A percentile compares a stretch with the other conserved stretches of the same genome.
Evolutionary conservation across 2,888 invertebrate genomes (phyloP).

Genomic region (Scaptodrosophila latifasciaeformis): DNA sequence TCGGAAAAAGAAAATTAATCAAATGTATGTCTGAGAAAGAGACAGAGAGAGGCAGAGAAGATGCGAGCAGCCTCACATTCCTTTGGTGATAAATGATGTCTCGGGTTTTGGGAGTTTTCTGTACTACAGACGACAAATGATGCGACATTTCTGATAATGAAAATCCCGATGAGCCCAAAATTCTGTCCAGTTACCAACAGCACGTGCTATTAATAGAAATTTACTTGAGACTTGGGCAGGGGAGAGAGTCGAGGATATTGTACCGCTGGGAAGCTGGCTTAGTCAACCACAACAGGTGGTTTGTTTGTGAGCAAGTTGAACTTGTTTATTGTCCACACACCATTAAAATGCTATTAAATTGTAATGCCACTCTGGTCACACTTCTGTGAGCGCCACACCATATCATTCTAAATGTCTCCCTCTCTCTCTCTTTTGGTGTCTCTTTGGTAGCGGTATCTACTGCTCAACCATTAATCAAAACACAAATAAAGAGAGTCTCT

Average conservation of each 20-base stretch:
- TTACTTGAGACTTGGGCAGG: not conserved
- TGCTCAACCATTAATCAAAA: conserved; percentile 50
- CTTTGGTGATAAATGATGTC: conserved; percentile 71
- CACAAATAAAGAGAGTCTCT: conserved; percentile 48
- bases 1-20: conserved; percentile 73
- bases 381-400: conserved; percentile 24
- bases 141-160: conserved; percentile 68
- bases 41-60: conserved; percentile 11
- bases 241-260: not conserved
- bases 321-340: conserved; percentile 39
- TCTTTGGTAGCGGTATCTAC: not conserved
- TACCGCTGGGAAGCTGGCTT: not conserved
- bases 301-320: too few relatives aligned
- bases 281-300: conserved; percentile 10
- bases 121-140: conserved; percentile 73
- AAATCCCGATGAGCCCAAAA: conserved; percentile 54
- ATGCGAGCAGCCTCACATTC: conserved; percentile 63
- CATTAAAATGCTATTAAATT: conserved; percentile 70
- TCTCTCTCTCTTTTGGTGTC: conserved; percentile 5
- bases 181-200: conserved; percentile 19
- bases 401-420: conserved; percentile 17
- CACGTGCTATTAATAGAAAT: conserved; percentile 26
- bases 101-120: conserved; percentile 51
- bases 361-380: conserved; percentile 50
- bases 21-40: conserved; percentile 44